Percentiles rank a stretch among this genome's conserved stretches.
phyloP scores from a whole-genome alignment of 2,797 vertebrate genomes.

The Tarsius wallacei region DNA sequence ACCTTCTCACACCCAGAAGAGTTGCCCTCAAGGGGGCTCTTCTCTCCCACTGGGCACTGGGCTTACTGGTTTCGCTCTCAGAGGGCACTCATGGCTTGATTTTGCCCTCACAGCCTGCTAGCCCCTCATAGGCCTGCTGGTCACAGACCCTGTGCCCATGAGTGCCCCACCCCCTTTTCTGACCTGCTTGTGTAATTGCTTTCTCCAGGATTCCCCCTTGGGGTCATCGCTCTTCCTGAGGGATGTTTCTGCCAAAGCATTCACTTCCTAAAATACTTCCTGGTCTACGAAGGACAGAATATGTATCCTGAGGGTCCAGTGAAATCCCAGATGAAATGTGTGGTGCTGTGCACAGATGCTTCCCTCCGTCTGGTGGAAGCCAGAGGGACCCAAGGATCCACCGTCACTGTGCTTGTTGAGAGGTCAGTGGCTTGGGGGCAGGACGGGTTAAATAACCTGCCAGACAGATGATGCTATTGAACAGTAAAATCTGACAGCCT shows the following conservation, averaged over 20 bases:
- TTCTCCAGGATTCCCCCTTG: constrained; percentile 88
- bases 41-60: not conserved
- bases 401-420: constrained; percentile 85
- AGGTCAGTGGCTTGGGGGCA: constrained; percentile 88
- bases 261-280: constrained; percentile 90
- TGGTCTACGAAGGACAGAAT: constrained; percentile 67
- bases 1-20: not conserved
- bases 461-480: not conserved
- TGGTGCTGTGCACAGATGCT: constrained; percentile 91
- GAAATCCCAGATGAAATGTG: constrained; percentile 86
- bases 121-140: not conserved
- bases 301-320: constrained; percentile 6
- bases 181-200: not conserved
- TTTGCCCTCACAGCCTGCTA: not conserved
- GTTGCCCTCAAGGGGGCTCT: not conserved
- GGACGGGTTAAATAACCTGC: accelerated
- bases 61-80: not conserved
- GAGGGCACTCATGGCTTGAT: not conserved
- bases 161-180: not conserved
- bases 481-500: not conserved
- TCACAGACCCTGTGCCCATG: accelerated
- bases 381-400: constrained; percentile 72
- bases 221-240: constrained; percentile 87
- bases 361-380: constrained; percentile 90
- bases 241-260: constrained; percentile 87